Percentiles rank a stretch among this genome's conserved stretches.
Evolutionary conservation across 2,797 vertebrate genomes (phyloP).

Genomic region (Octomys mimax): DNA sequence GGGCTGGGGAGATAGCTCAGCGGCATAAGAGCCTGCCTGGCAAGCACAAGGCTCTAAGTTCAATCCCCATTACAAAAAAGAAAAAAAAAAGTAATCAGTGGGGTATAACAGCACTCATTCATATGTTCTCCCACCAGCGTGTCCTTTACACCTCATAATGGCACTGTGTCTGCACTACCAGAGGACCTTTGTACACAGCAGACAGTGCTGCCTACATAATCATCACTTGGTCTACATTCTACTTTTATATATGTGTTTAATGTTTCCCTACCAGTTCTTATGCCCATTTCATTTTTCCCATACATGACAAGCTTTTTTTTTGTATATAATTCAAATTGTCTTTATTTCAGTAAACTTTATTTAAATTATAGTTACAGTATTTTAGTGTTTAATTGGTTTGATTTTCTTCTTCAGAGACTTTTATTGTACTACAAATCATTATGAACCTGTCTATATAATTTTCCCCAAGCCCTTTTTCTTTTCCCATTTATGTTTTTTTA

Average conservation of each 20-base stretch:
- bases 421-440: background rate
- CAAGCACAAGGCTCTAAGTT: no score
- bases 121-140: background rate
- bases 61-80: no score
- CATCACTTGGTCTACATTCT: background rate
- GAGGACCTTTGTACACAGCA: background rate
- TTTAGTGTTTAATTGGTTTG: background rate
- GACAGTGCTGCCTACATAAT: background rate
- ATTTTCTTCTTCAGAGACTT: background rate
- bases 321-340: background rate
- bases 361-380: background rate
- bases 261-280: constrained; percentile 1
- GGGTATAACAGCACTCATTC: background rate
- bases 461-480: background rate
- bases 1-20: no score
- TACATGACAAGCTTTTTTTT: background rate
- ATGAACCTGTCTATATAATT: background rate
- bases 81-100: background rate
- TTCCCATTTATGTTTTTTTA: background rate
- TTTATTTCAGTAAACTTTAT: constrained; percentile 22
- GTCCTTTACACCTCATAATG: background rate
- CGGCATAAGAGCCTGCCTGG: no score
- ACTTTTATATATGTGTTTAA: background rate
- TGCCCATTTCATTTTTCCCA: background rate
- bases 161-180: background rate